Evolutionary conservation across 1,140 invertebrate genomes (phyloP).

Genomic region (Drosophila seguyi): DNA sequence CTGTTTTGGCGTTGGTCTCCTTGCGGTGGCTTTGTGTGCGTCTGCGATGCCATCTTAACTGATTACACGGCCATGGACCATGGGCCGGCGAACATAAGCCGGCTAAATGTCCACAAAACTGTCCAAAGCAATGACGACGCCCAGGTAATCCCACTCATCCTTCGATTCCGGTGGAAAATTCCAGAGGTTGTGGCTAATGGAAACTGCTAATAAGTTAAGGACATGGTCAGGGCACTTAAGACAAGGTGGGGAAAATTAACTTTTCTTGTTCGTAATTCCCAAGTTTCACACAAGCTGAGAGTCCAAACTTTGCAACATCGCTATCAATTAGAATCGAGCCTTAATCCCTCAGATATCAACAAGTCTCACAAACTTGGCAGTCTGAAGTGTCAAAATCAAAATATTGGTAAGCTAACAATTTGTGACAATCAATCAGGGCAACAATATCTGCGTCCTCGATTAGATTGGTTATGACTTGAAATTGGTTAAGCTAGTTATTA

Average conservation of each 20-base stretch:
- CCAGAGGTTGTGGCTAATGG: conserved; percentile 35
- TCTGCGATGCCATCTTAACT: conserved; percentile 42
- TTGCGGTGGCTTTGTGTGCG: conserved; percentile 13
- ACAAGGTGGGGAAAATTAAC: conserved; percentile 7
- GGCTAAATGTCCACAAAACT: conserved; percentile 54
- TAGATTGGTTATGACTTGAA: conserved; percentile 18
- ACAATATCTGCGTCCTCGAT: conserved; percentile 21
- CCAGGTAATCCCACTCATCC: conserved; percentile 23
- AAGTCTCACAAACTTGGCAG: conserved; percentile 1
- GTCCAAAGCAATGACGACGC: conserved; percentile 28
- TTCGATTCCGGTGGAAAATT: conserved; percentile 3
- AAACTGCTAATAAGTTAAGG: conserved; percentile 32
- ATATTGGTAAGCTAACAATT: not conserved
- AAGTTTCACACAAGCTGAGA: conserved; percentile 8
- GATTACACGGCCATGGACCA: conserved; percentile 42
- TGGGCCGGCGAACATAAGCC: conserved; percentile 42
- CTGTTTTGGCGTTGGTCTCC: not conserved
- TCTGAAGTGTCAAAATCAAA: conserved; percentile 16
- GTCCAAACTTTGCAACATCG: not conserved
- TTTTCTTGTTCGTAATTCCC: conserved; percentile 18
- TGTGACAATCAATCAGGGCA: conserved; percentile 30
- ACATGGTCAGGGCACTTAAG: conserved; percentile 27
- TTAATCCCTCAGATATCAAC: conserved; percentile 32
- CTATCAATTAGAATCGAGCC: conserved; percentile 1
- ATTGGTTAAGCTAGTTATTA: conserved; percentile 19